These are phyloP conservation scores for Cryptoleucopteryx plumbea DNA, from an alignment of 2,113 vertebrate species.

Conservation along the genomic window DNA sequence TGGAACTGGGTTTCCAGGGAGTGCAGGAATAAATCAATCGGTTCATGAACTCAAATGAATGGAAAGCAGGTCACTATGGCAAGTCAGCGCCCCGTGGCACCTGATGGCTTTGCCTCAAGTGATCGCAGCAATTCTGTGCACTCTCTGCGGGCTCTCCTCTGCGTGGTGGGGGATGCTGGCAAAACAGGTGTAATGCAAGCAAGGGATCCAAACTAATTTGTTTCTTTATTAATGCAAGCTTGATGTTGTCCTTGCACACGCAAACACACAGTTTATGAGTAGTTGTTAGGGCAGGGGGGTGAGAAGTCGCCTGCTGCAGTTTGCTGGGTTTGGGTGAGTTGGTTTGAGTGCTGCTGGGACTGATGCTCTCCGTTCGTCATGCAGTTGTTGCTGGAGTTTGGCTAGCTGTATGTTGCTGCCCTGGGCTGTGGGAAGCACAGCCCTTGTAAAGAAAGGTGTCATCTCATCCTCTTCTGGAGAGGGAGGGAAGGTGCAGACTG, in stretches of 20 bases:
- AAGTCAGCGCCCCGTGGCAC: rapidly evolving
- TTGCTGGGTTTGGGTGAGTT: neutral
- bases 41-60: neutral
- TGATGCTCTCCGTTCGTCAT: rapidly evolving
- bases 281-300: neutral
- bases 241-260: neutral
- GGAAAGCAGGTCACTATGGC: neutral
- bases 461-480: neutral
- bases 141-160: neutral
- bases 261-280: neutral
- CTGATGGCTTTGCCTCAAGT: neutral
- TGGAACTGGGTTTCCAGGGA: neutral
- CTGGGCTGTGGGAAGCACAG: neutral
- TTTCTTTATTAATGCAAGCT: neutral
- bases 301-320: neutral
- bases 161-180: rapidly evolving
- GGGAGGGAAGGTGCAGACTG: neutral
- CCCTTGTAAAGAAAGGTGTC: neutral
- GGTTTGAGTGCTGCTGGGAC: neutral
- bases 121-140: neutral
- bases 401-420: neutral
- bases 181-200: neutral
- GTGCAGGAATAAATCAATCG: neutral
- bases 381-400: neutral
- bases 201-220: neutral